Base-by-base conservation (phyloP, 2,888 invertebrate species). In the Dusona sp. region DNA sequence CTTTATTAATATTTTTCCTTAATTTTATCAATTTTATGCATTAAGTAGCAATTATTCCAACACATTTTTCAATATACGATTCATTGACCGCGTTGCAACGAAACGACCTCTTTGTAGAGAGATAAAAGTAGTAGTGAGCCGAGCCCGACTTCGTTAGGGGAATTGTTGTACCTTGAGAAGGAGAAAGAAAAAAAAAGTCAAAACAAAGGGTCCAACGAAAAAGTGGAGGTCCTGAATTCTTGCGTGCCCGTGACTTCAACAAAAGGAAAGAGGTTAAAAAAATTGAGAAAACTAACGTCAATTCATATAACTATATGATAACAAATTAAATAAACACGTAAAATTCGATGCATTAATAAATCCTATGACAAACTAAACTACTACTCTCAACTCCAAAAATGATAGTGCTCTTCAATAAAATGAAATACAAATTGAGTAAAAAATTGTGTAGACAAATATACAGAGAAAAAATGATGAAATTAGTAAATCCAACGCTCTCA, bases 71-170 rank as follows among this genome's bases (percentile, higher is more conserved):
- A 38, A 9, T 38, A 38, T 38, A 38, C 11, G 42, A 42, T 42
- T 2, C 19, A 48, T 48, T 48, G 48, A n/a, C 48, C 48, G 7
- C 19, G 48, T 48, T 48, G 48, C 0, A n/a, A 6, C 19, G 19
- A n/a, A n/a, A n/a, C 48, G n/a, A n/a, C 19, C 19, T 48, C 48
- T 48, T 90, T 90, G 90, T 90, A 86, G 89, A 88, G 90, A 89
- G 89, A 68, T 91, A 91, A 89, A 92, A 91, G 84, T 90, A 89
- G 92, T 92, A 93, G 93, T 93, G 93, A 93, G 92, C 91, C 91
- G 90, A 88, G 89, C 65, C 89, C 90, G 90, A 92, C 92, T 93
- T 94, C 93, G 93, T 93, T 93, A 93, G 91, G 91, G 88, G 92
- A 92, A 94, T 94, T 94, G 93, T 93, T 90, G 79, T 77, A 51